These are phyloP conservation scores for Drosophila affinis DNA, from an alignment of 2,888 invertebrate genomes.

Conservation along the genomic window DNA sequence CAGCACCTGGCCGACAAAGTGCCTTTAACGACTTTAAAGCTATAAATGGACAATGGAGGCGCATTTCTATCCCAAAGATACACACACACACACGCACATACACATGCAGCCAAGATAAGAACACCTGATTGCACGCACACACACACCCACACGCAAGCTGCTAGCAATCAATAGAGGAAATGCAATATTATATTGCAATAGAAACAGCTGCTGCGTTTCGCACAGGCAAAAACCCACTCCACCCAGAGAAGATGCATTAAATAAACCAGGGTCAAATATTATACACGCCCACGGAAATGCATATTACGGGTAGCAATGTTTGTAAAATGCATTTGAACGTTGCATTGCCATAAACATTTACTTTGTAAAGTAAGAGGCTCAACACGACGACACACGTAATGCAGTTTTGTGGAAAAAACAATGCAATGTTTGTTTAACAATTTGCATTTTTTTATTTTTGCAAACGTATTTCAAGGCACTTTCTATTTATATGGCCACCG, in stretches of 20 bases:
- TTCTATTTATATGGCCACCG: conserved; percentile 20
- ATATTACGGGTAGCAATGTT: not conserved
- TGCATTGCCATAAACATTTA: not conserved
- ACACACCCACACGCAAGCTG: not conserved
- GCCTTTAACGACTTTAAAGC: conserved; percentile 1
- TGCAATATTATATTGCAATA: conserved; percentile 1
- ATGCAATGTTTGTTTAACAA: not conserved
- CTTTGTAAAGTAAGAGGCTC: not conserved
- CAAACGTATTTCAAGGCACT: conserved; percentile 9
- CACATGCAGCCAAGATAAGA: conserved; percentile 10
- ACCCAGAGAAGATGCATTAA: not conserved
- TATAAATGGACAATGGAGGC: conserved; percentile 1
- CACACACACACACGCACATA: not conserved
- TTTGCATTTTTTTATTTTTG: conserved; percentile 15
- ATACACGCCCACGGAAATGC: conserved; percentile 1
- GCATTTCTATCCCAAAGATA: not conserved
- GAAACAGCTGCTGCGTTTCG: conserved; percentile 28
- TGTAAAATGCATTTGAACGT: not conserved
- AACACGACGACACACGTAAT: not conserved
- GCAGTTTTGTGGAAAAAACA: not conserved
- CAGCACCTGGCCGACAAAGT: conserved; percentile 25
- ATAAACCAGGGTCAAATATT: not conserved
- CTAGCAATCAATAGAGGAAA: conserved; percentile 12
- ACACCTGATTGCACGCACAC: conserved; percentile 10
- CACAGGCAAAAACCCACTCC: conserved; percentile 12